phyloP scores from a whole-genome alignment of 2,888 invertebrate genomes.

The Trachelus iudaicus region DNA sequence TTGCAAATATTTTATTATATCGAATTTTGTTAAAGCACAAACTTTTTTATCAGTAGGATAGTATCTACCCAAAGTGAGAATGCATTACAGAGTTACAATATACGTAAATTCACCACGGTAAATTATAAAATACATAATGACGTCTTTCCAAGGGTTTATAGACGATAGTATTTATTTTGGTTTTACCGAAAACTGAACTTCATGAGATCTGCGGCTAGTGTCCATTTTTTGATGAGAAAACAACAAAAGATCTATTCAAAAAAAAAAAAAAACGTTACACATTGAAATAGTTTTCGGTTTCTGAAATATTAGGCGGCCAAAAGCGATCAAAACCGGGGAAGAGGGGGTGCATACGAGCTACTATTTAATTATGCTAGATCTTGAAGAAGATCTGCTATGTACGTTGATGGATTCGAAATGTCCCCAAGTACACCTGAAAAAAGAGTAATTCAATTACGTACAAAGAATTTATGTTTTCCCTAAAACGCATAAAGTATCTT shows the following conservation, averaged over 20 bases:
- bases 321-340: not conserved
- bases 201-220: not conserved
- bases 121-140: conserved; percentile 4
- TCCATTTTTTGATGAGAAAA: not conserved
- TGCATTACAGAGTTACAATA: conserved; percentile 36
- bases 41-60: conserved; percentile 27
- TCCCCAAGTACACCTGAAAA: conserved; percentile 74
- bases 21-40: conserved; percentile 54
- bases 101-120: conserved; percentile 26
- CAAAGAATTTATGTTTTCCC: not conserved
- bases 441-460: conserved; percentile 21
- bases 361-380: conserved; percentile 53
- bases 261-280: not conserved
- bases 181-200: not conserved
- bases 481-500: not conserved
- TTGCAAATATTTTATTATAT: conserved; percentile 51
- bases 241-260: not conserved
- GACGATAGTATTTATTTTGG: not conserved
- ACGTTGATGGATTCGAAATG: conserved; percentile 74
- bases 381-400: conserved; percentile 69
- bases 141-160: not conserved
- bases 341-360: not conserved
- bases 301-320: not conserved
- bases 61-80: conserved; percentile 44
- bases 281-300: not conserved